Conservation (phyloP, 2,113 vertebrate species). For the Vidua chalybeata region DNA sequence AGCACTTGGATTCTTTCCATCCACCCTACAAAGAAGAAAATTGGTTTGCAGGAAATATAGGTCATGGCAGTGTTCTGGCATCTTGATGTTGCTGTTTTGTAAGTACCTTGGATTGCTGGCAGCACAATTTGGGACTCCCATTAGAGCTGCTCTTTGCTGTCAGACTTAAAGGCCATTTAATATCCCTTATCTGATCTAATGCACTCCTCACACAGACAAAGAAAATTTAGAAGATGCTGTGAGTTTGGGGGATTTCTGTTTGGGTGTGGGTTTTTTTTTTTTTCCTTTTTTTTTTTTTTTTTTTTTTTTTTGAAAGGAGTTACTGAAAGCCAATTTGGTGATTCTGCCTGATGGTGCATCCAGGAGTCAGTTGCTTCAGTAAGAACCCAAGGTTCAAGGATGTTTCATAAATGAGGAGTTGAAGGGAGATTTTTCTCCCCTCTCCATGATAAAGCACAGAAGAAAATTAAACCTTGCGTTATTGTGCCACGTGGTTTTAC, state of each 20-base stretch:
- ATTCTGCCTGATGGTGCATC: neutral
- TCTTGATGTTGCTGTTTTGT: slow-evolving; percentile 65
- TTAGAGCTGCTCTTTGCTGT: slow-evolving; percentile 72
- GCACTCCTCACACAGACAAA: slow-evolving; percentile 51
- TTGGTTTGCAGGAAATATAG: slow-evolving; percentile 76
- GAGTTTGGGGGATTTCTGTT: neutral
- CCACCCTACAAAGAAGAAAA: slow-evolving; percentile 73
- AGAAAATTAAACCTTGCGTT: neutral
- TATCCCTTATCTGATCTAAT: slow-evolving; percentile 74
- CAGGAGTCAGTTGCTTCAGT: neutral
- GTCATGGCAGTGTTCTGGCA: slow-evolving; percentile 66
- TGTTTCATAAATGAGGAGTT: neutral
- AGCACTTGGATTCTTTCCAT: slow-evolving; percentile 69
- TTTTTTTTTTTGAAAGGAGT: neutral
- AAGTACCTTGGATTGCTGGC: slow-evolving; percentile 67
- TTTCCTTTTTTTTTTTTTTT: no score
- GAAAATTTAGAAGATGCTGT: neutral
- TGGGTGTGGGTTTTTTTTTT: neutral
- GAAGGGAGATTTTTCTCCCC: neutral
- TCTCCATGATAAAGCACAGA: neutral
- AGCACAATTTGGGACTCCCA: slow-evolving; percentile 69
- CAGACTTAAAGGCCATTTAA: slow-evolving; percentile 74
- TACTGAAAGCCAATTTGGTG: slow-evolving; percentile 31
- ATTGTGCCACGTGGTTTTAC: neutral
- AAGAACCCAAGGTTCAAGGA: neutral